phyloP scores from a whole-genome alignment of 2,888 invertebrate genomes.

The Eristalis intricaria region DNA sequence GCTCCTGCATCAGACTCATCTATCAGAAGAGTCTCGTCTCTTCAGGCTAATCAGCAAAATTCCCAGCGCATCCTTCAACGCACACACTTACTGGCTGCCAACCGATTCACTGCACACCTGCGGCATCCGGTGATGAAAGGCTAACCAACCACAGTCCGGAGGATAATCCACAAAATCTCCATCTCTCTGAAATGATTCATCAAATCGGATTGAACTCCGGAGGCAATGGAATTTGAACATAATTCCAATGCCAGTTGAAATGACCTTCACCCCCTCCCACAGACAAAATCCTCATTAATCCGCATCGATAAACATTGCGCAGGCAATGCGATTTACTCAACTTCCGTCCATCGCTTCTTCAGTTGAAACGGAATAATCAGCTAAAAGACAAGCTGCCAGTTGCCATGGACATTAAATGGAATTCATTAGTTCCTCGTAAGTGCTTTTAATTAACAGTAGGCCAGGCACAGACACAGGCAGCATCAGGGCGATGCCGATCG shows the following conservation, averaged over 20 bases:
- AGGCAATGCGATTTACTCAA: neutral
- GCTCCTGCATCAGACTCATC: no score
- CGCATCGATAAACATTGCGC: constrained; percentile 9
- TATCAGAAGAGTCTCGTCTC: no score
- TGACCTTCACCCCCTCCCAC: neutral
- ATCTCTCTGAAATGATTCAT: neutral
- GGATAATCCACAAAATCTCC: neutral
- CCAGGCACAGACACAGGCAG: neutral
- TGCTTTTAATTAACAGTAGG: constrained; percentile 13
- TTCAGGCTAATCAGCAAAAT: no score
- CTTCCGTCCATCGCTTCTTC: neutral
- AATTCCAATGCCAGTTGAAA: neutral
- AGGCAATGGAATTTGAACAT: neutral
- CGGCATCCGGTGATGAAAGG: neutral
- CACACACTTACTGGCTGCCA: neutral
- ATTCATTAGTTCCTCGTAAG: neutral
- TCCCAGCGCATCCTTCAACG: neutral
- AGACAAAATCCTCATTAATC: constrained; percentile 15
- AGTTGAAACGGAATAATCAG: constrained; percentile 5
- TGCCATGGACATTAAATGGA: neutral
- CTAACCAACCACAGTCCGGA: neutral
- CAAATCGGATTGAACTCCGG: neutral
- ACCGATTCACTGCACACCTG: neutral
- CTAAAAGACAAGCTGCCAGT: neutral
- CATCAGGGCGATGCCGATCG: neutral